phyloP scores from a whole-genome alignment of 2,797 vertebrate genomes.

The Gouania willdenowi region DNA sequence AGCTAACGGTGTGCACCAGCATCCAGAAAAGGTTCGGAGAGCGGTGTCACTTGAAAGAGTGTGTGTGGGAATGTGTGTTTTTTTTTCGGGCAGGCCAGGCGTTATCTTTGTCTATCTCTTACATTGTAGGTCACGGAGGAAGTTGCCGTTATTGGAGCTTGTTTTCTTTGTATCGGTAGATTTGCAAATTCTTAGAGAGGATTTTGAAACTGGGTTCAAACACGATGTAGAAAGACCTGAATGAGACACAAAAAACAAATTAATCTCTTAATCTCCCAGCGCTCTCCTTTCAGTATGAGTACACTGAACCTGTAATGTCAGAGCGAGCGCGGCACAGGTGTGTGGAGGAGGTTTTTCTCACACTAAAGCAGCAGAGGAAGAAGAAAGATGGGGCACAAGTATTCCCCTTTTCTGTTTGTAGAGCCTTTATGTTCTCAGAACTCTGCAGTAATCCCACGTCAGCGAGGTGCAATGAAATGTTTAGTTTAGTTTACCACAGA shows the following conservation, averaged over 20 bases:
- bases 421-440: constrained; percentile 61
- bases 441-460: constrained; percentile 46
- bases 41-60: constrained; percentile 51
- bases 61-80: neutral
- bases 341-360: neutral
- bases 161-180: constrained; percentile 56
- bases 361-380: constrained; percentile 1
- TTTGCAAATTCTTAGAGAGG: constrained; percentile 68
- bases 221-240: constrained; percentile 48
- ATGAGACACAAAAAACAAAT: constrained; percentile 26
- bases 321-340: no score
- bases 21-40: constrained; percentile 49
- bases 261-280: no score
- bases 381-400: constrained; percentile 41
- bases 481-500: no score
- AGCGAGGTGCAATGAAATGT: constrained; percentile 27
- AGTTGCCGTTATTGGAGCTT: constrained; percentile 21
- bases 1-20: no score
- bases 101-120: neutral
- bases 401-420: constrained; percentile 30
- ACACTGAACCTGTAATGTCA: no score
- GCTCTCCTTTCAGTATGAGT: constrained; percentile 57
- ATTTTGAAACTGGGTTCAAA: constrained; percentile 42
- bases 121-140: neutral
- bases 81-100: neutral